These are phyloP conservation scores for Gastrophysa polygoni DNA, from an alignment of 2,888 invertebrate species.

Conservation along the genomic window DNA sequence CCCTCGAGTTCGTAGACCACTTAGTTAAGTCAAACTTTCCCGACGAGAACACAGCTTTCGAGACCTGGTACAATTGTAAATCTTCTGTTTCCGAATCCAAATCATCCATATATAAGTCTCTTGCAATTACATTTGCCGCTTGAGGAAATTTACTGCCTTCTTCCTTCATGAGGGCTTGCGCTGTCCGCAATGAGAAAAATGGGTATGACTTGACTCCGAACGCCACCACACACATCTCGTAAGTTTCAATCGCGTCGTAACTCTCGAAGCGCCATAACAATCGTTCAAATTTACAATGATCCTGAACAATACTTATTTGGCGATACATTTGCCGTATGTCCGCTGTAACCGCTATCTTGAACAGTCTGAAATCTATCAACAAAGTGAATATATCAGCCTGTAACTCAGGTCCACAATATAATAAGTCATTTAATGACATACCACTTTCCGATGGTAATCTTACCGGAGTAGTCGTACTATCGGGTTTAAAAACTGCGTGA, in stretches of 20 bases:
- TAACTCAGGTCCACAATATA: neutral
- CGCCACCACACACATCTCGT: conserved; percentile 11
- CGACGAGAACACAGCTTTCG: no score
- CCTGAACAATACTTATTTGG: neutral
- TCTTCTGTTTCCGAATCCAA: neutral
- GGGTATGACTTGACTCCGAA: conserved; percentile 17
- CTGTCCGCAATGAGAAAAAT: conserved; percentile 13
- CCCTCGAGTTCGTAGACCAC: conserved; percentile 13
- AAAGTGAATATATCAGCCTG: conserved; percentile 3
- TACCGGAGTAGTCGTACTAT: conserved; percentile 8
- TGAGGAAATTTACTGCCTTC: neutral
- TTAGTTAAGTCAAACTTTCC: conserved; percentile 16
- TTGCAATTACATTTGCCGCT: neutral
- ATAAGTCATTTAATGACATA: conserved; percentile 12
- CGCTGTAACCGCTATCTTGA: conserved; percentile 9
- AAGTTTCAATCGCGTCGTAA: neutral
- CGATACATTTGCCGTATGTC: conserved; percentile 3
- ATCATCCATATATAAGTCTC: neutral
- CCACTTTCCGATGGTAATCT: neutral
- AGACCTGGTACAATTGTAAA: no score
- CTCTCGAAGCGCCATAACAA: conserved; percentile 10
- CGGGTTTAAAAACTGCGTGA: conserved; percentile 3
- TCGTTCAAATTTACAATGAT: conserved; percentile 8
- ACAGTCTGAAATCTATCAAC: conserved; percentile 6
- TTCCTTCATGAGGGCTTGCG: neutral